Evolutionary conservation across 2,113 vertebrate genomes (phyloP).

Genomic region (Perca fluviatilis): DNA sequence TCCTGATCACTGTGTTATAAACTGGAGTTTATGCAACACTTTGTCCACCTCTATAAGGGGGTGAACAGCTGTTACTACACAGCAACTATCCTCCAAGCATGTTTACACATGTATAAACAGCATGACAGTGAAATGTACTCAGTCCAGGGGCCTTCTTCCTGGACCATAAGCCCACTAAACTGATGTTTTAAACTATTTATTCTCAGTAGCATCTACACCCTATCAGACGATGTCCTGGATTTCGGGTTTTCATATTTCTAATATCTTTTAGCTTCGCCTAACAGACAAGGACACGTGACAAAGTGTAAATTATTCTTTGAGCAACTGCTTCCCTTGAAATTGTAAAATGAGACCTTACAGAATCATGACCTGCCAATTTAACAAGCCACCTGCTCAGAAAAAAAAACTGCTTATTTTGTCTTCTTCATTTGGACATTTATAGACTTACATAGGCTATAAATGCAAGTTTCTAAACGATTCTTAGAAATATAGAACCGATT

Average conservation of each 20-base stretch:
- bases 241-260: neutral
- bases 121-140: slow-evolving; percentile 42
- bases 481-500: neutral
- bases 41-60: slow-evolving; percentile 55
- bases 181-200: slow-evolving; percentile 61
- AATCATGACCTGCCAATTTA: neutral
- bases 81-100: slow-evolving; percentile 60
- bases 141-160: slow-evolving; percentile 42
- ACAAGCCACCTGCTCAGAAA: neutral
- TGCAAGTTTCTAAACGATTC: neutral
- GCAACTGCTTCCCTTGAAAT: neutral
- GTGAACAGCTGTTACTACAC: slow-evolving; percentile 66
- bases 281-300: neutral
- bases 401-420: neutral
- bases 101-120: slow-evolving; percentile 75
- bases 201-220: slow-evolving; percentile 16
- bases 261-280: neutral
- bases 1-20: neutral
- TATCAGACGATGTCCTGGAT: neutral
- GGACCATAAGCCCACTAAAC: slow-evolving; percentile 12
- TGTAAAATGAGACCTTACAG: neutral
- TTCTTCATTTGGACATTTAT: neutral
- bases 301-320: neutral
- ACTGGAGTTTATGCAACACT: slow-evolving; percentile 29
- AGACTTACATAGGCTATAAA: neutral